A percentile compares a stretch with the other conserved stretches of the same genome.
Evolutionary conservation across 2,888 invertebrate genomes (phyloP).

Genomic region (Euzophera pinguis): DNA sequence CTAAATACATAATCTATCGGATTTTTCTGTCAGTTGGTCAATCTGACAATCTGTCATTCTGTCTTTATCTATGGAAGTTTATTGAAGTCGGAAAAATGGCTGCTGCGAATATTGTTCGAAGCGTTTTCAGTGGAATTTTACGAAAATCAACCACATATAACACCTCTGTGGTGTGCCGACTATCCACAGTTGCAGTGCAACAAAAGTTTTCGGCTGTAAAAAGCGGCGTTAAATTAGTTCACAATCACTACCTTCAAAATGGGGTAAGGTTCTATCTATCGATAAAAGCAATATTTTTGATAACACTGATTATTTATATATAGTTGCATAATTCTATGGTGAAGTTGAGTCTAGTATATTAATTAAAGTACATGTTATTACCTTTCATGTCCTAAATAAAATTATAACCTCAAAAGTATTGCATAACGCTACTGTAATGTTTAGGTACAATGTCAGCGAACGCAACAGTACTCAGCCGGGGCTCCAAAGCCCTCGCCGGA

Average conservation of each 20-base stretch:
- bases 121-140: slow-evolving; percentile 68
- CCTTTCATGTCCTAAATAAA: slow-evolving; percentile 16
- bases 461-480: slow-evolving; percentile 51
- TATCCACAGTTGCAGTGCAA: slow-evolving; percentile 61
- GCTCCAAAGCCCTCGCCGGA: slow-evolving; percentile 78
- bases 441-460: slow-evolving; percentile 61
- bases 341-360: background rate
- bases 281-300: slow-evolving; percentile 33
- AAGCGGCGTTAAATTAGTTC: slow-evolving; percentile 40
- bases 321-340: background rate
- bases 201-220: slow-evolving; percentile 60
- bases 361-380: background rate
- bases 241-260: slow-evolving; percentile 46
- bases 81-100: slow-evolving; percentile 66
- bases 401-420: slow-evolving; percentile 73
- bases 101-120: slow-evolving; percentile 68
- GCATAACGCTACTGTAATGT: slow-evolving; percentile 71
- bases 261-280: slow-evolving; percentile 53
- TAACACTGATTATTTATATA: background rate
- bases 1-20: no score
- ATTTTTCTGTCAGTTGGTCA: no score
- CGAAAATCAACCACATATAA: slow-evolving; percentile 59
- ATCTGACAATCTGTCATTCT: no score
- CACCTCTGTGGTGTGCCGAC: slow-evolving; percentile 64
- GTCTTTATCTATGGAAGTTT: slow-evolving; percentile 37